Percentiles rank a stretch among this genome's conserved stretches.
phyloP scores from a whole-genome alignment of 2,113 vertebrate species.

The Uria lomvia region DNA sequence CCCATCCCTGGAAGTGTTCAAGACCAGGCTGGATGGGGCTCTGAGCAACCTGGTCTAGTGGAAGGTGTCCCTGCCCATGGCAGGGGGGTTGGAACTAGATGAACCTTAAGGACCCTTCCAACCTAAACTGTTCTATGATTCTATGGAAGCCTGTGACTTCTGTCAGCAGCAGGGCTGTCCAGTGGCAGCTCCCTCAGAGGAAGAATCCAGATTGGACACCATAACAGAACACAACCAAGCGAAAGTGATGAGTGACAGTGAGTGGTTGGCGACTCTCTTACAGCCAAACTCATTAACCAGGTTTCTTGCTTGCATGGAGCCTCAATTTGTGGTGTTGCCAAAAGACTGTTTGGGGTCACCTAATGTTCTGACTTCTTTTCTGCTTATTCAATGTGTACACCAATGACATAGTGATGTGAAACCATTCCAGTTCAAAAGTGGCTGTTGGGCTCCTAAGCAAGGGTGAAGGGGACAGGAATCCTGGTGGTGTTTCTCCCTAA shows the following conservation, averaged over 20 bases:
- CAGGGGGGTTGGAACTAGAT: background rate
- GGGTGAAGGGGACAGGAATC: background rate
- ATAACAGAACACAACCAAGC: background rate
- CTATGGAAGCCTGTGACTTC: background rate
- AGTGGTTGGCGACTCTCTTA: background rate
- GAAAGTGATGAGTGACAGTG: background rate
- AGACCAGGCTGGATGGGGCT: background rate
- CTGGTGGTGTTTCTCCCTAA: background rate
- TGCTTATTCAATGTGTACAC: background rate
- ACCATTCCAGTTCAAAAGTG: background rate
- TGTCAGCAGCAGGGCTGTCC: background rate
- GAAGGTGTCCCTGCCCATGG: background rate
- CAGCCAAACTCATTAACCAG: background rate
- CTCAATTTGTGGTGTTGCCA: background rate
- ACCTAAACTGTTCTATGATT: background rate
- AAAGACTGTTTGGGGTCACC: background rate
- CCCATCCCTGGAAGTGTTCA: background rate
- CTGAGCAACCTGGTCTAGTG: background rate
- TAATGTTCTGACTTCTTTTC: background rate
- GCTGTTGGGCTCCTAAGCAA: background rate
- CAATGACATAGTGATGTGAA: background rate
- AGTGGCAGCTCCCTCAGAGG: background rate
- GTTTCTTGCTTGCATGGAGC: background rate
- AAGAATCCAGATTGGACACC: background rate
- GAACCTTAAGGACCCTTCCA: background rate